These are phyloP conservation scores for Achlya flavicornis DNA, from an alignment of 2,888 invertebrate species.

Conservation along the genomic window DNA sequence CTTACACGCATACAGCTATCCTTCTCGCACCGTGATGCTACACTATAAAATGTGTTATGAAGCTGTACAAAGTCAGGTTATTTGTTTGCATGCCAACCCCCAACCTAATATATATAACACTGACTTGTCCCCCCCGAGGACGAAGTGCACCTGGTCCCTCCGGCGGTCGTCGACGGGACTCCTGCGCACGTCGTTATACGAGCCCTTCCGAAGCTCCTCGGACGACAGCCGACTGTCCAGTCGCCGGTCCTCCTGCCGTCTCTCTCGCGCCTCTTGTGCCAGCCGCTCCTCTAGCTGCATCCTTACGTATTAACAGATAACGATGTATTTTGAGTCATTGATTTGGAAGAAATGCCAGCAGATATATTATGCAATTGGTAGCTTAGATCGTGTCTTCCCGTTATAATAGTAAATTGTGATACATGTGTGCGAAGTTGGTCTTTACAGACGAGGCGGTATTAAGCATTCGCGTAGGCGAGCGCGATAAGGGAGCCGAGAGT, in stretches of 20 bases:
- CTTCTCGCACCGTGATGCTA: neutral
- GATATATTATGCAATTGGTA: no score
- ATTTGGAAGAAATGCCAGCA: no score
- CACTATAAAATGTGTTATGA: neutral
- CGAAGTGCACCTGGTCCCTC: constrained; percentile 71
- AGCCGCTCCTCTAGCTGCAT: constrained; percentile 76
- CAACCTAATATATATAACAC: constrained; percentile 28
- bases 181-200: constrained; percentile 62
- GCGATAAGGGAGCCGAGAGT: no score
- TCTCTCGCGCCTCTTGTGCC: constrained; percentile 72
- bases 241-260: constrained; percentile 50
- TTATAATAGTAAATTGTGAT: no score
- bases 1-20: no score
- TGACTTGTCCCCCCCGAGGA: constrained; percentile 78
- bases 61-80: constrained; percentile 5
- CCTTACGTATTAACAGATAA: constrained; percentile 40
- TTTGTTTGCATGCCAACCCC: neutral
- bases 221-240: constrained; percentile 54
- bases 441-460: no score
- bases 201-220: constrained; percentile 44
- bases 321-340: neutral
- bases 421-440: no score
- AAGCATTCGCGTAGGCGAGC: no score
- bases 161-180: constrained; percentile 66
- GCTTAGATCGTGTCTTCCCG: no score